Evolutionary conservation across 2,888 invertebrate genomes (phyloP).

Genomic region (Laspeyria flexula): DNA sequence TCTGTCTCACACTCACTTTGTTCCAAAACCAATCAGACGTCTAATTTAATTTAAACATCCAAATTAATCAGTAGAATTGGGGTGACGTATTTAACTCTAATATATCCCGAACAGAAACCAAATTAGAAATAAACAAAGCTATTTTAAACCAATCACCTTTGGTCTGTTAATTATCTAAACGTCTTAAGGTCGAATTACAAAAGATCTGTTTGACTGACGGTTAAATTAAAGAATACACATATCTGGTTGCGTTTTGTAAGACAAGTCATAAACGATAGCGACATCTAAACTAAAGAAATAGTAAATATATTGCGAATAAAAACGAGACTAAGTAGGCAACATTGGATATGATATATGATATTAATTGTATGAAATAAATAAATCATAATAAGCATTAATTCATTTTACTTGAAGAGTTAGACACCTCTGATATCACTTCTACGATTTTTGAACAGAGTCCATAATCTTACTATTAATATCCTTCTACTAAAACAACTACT

Average conservation of each 20-base stretch:
- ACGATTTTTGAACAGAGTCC: too few relatives aligned
- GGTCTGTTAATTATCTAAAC: constrained; percentile 49
- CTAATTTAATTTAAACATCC: neutral
- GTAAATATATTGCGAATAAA: too few relatives aligned
- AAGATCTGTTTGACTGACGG: constrained; percentile 61
- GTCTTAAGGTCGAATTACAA: constrained; percentile 62
- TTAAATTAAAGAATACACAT: constrained; percentile 56
- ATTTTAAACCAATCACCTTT: constrained; percentile 43
- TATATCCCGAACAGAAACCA: constrained; percentile 10
- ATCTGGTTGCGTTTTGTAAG: constrained; percentile 37
- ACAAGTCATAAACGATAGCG: constrained; percentile 17
- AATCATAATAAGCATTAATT: too few relatives aligned
- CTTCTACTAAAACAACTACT: too few relatives aligned
- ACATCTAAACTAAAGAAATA: too few relatives aligned
- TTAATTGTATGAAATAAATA: too few relatives aligned
- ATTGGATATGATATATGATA: too few relatives aligned
- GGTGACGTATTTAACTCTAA: constrained; percentile 9
- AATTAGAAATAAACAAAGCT: constrained; percentile 45
- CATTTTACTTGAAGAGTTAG: too few relatives aligned
- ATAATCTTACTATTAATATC: too few relatives aligned
- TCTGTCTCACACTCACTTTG: too few relatives aligned
- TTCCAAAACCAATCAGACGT: neutral
- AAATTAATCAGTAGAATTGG: constrained; percentile 1
- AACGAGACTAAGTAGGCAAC: too few relatives aligned
- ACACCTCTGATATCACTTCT: too few relatives aligned